phyloP scores from a whole-genome alignment of 2,888 invertebrate genomes.

The Steinernema hermaphroditum region DNA sequence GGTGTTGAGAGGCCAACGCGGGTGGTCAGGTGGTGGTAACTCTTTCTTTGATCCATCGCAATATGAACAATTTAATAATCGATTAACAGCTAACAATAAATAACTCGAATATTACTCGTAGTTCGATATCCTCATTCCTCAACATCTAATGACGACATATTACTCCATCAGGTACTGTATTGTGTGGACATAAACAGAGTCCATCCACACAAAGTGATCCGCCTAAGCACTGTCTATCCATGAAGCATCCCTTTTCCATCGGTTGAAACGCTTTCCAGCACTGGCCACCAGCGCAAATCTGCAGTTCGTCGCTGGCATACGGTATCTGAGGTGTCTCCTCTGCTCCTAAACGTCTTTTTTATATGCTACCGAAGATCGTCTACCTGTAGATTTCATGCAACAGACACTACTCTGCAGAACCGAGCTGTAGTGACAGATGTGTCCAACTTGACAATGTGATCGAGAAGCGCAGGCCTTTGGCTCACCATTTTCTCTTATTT shows the following conservation, averaged over 20 bases:
- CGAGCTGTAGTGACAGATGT: constrained; percentile 12
- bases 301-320: constrained; percentile 3
- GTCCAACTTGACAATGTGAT: neutral
- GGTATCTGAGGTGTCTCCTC: neutral
- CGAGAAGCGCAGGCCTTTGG: constrained; percentile 2
- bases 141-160: neutral
- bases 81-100: too few relatives aligned
- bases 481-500: neutral
- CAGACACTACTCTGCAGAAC: constrained; percentile 3
- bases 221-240: neutral
- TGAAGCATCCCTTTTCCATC: constrained; percentile 1
- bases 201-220: constrained; percentile 1
- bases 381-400: neutral
- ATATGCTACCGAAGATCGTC: neutral
- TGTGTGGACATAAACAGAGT: neutral
- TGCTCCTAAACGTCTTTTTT: too few relatives aligned
- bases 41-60: too few relatives aligned
- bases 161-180: neutral
- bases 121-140: too few relatives aligned
- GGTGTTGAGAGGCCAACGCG: too few relatives aligned
- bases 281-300: constrained; percentile 1
- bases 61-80: too few relatives aligned
- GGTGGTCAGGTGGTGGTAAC: too few relatives aligned
- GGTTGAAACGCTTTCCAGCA: constrained; percentile 16
- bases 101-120: neutral